Percentiles rank a stretch among this genome's conserved stretches.
Evolutionary conservation across 2,888 invertebrate species (phyloP).

Genomic region (Nomada fabriciana): DNA sequence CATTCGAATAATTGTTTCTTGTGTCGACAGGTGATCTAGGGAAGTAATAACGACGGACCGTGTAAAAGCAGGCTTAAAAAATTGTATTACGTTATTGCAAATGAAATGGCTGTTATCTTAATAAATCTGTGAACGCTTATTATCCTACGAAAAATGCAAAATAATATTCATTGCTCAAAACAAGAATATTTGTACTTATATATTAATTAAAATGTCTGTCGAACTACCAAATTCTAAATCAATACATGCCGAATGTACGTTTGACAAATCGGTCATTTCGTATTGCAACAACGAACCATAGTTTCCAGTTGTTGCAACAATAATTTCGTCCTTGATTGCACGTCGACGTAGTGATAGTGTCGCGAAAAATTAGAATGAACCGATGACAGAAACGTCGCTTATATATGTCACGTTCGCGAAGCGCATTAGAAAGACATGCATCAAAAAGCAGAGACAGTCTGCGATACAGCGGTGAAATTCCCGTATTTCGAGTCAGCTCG

Average conservation of each 20-base stretch:
- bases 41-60: constrained; percentile 11
- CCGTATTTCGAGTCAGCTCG: constrained; percentile 43
- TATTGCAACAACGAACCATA: background rate
- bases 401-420: constrained; percentile 13
- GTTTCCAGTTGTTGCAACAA: constrained; percentile 20
- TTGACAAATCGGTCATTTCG: no score
- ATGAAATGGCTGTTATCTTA: no score
- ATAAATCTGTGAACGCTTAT: no score
- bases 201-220: no score
- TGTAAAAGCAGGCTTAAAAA: constrained; percentile 17
- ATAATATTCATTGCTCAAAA: no score
- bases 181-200: no score
- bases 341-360: constrained; percentile 19
- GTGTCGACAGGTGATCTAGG: constrained; percentile 18
- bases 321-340: background rate
- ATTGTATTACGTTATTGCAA: no score
- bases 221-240: no score
- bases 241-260: no score
- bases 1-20: constrained; percentile 14
- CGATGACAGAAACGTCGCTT: constrained; percentile 9
- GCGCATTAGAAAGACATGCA: constrained; percentile 20
- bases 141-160: no score
- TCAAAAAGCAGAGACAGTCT: constrained; percentile 20
- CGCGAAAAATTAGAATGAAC: constrained; percentile 11
- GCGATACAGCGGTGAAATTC: constrained; percentile 28